Evolutionary conservation across 2,888 invertebrate species (phyloP).

Genomic region (Apocheima hispidaria): DNA sequence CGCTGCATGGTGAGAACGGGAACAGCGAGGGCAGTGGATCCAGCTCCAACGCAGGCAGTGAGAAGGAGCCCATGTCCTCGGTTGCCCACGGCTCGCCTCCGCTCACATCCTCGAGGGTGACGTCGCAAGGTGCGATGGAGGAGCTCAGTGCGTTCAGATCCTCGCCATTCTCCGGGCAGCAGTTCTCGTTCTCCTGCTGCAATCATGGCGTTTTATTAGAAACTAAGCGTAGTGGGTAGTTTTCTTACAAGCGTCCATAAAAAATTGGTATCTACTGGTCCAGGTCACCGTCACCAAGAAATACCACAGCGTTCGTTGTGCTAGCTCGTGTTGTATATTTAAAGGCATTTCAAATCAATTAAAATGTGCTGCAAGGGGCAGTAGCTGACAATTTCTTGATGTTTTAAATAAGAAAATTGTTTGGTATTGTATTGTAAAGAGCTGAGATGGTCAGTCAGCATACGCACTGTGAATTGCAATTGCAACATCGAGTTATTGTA

Average conservation of each 20-base stretch:
- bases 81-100: conserved; percentile 86
- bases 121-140: conserved; percentile 72
- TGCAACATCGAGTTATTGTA: no score
- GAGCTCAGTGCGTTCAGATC: conserved; percentile 72
- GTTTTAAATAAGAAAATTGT: no score
- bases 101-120: conserved; percentile 66
- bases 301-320: no score
- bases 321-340: no score
- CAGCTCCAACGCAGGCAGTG: conserved; percentile 93
- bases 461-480: no score
- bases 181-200: conserved; percentile 78
- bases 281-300: no score
- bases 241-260: neutral
- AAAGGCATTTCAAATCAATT: no score
- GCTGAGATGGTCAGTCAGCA: no score
- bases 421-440: no score
- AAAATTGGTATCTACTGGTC: neutral
- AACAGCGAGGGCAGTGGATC: conserved; percentile 95
- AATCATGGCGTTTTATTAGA: conserved; percentile 2
- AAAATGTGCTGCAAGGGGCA: no score
- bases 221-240: neutral
- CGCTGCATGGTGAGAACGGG: conserved; percentile 93
- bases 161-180: conserved; percentile 79
- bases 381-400: no score
- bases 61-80: conserved; percentile 95